Conservation (phyloP, 2,797 vertebrate genomes). For the Peromyscus aztecus region DNA sequence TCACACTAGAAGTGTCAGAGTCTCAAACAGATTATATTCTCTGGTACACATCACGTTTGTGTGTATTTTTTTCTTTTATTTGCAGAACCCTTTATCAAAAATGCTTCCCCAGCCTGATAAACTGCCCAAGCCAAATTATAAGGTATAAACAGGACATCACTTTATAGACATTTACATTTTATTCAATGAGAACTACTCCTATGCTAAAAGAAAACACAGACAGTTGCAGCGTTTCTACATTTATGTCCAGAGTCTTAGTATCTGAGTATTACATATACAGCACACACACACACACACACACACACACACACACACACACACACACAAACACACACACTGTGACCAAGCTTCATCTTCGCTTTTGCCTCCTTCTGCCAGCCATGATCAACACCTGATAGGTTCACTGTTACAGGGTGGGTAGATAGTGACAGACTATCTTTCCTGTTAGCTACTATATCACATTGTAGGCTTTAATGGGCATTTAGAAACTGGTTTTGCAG, state of each 20-base stretch:
- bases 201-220: background rate
- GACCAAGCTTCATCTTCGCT: background rate
- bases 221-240: background rate
- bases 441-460: background rate
- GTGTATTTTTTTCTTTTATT: background rate
- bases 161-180: background rate
- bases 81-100: background rate
- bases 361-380: background rate
- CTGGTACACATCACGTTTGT: fast-evolving
- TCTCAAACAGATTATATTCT: background rate
- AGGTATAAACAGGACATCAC: background rate
- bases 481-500: background rate
- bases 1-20: background rate
- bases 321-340: background rate
- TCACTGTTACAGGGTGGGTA: background rate
- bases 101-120: background rate
- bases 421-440: background rate
- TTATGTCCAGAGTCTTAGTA: background rate
- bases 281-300: background rate
- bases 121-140: background rate
- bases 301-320: background rate
- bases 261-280: background rate
- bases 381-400: background rate
- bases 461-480: background rate
- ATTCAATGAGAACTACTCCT: background rate